These are phyloP conservation scores for Platysteira castanea DNA, from an alignment of 2,113 vertebrate species.

Conservation along the genomic window DNA sequence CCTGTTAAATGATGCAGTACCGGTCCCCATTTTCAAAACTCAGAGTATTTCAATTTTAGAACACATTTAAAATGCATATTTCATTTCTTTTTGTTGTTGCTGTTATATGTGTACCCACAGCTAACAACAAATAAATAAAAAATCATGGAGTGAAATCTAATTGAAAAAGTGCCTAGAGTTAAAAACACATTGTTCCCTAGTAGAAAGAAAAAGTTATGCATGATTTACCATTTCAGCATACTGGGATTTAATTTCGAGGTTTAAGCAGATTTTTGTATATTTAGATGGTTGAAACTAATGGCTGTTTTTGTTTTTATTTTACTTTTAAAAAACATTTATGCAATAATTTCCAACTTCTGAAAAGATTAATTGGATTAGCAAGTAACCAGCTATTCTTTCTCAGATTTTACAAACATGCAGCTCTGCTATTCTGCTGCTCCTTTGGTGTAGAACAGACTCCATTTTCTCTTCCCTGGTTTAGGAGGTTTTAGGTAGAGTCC, in stretches of 20 bases:
- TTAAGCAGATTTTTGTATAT: neutral
- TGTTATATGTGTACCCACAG: neutral
- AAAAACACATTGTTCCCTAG: neutral
- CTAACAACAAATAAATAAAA: constrained; percentile 16
- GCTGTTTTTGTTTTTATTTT: neutral
- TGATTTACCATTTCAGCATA: neutral
- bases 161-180: constrained; percentile 22
- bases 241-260: neutral
- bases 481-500: neutral
- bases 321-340: neutral
- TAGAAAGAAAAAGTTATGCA: neutral
- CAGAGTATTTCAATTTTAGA: neutral
- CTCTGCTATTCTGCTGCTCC: neutral
- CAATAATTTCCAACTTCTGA: neutral
- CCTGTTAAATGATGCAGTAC: neutral
- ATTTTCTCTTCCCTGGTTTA: neutral
- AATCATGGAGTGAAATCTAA: constrained; percentile 18
- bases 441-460: neutral
- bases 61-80: neutral
- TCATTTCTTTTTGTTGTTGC: neutral
- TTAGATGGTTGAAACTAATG: neutral
- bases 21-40: neutral
- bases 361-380: neutral
- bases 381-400: neutral
- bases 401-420: neutral